These are phyloP conservation scores for Sminthurides bifidus DNA, from an alignment of 1,140 invertebrate genomes.

Conservation along the genomic window DNA sequence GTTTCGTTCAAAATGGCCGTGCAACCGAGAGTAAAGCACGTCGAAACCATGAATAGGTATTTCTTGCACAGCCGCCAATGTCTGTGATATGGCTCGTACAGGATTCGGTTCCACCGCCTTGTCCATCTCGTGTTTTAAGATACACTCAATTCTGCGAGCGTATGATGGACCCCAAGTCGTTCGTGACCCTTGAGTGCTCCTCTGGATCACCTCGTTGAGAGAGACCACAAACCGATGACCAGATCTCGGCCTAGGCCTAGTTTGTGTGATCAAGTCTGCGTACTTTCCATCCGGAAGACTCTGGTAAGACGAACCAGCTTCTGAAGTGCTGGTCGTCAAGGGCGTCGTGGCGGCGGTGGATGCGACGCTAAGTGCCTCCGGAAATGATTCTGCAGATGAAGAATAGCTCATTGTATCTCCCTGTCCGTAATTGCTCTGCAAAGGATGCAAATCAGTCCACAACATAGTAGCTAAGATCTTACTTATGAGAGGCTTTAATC, in stretches of 20 bases:
- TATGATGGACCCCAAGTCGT: slow-evolving; percentile 10
- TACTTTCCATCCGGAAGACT: background rate
- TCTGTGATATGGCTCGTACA: background rate
- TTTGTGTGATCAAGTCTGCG: background rate
- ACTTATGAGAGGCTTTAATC: background rate
- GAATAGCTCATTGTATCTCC: background rate
- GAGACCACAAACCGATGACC: slow-evolving; percentile 11
- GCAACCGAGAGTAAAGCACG: background rate
- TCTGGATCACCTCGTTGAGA: background rate
- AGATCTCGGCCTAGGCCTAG: background rate
- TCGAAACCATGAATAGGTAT: no score
- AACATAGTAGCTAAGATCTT: background rate
- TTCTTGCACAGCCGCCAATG: background rate
- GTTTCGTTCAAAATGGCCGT: background rate
- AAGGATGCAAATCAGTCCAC: background rate
- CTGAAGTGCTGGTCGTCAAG: no score
- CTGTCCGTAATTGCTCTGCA: background rate
- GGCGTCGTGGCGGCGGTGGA: background rate
- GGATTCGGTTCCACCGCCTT: background rate
- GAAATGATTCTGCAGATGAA: background rate
- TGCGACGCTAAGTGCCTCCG: background rate
- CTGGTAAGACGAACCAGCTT: background rate
- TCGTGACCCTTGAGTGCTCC: background rate
- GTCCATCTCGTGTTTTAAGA: background rate
- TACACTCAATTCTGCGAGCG: slow-evolving; percentile 5